Percentiles rank a stretch among this genome's conserved stretches.
These are phyloP conservation scores for Hyles lineata DNA, from an alignment of 2,888 invertebrate species.

Conservation along the genomic window DNA sequence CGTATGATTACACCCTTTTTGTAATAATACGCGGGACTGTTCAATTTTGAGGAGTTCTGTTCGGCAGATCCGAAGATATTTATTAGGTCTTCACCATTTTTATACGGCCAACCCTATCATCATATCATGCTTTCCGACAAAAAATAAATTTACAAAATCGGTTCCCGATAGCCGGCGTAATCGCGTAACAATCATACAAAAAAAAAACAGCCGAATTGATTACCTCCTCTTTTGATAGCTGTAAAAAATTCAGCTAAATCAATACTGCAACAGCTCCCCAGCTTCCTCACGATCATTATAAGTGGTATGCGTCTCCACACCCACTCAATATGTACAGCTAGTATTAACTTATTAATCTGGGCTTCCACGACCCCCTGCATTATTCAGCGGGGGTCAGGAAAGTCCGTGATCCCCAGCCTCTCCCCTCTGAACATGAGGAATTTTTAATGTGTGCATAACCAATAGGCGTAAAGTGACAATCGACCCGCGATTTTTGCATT, in stretches of 20 bases:
- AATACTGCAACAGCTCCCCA: neutral
- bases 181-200: no score
- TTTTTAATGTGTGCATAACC: slow-evolving; percentile 10
- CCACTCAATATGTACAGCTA: slow-evolving; percentile 15
- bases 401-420: slow-evolving; percentile 12
- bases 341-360: slow-evolving; percentile 31
- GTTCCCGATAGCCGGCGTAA: no score
- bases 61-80: no score
- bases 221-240: no score
- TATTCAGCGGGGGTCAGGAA: slow-evolving; percentile 33
- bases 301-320: neutral
- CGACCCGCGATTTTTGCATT: neutral
- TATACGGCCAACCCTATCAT: no score
- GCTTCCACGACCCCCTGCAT: slow-evolving; percentile 29
- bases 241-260: neutral
- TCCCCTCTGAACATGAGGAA: slow-evolving; percentile 12
- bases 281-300: neutral
- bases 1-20: no score
- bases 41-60: no score
- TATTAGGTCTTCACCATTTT: no score
- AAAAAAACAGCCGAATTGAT: no score
- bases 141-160: no score
- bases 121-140: no score
- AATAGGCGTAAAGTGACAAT: slow-evolving; percentile 1
- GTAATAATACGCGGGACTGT: no score